Base-by-base conservation (phyloP, 2,797 vertebrate genomes). In the Hyperoplus lanceolatus region DNA sequence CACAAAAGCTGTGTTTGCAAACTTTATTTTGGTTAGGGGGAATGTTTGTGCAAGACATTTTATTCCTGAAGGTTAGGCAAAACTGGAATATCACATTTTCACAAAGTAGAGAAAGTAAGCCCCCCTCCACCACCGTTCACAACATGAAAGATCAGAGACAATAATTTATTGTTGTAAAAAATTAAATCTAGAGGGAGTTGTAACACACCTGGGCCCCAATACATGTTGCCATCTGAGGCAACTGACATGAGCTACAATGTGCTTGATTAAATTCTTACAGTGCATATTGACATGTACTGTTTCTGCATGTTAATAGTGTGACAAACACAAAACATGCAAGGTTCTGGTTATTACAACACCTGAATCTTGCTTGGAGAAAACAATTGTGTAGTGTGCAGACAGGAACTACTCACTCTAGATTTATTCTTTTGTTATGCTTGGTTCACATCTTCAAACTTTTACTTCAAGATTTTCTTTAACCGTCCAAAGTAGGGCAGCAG, bases 1-100 rank as follows among this genome's bases (percentile, higher is more conserved):
- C 54, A 5, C 5, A 6, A 29, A 58, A 41, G 6, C 6, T 87
- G 88, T 87, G 93, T 95, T 94, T 91, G 91, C 93, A 95, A 93
- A 94, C 92, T 96, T 96, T 95, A 96, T 95, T 96, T 95, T 95
- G 95, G 94, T 95, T 94, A 91, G 88, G 94, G 92, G 94, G 94
- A 95, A 95, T 95, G 94, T 95, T 95, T 95, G 95, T 96, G 95
- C 95, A 95, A 95, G 93, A 95, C 93, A 90, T 89, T 88, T 85
- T 87, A 88, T 94, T 94, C 94, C 93, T 94, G 91, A 94, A 96
- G 90, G 83, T 93, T 90, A 90, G 82, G 89, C 89, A 92, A 89
- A 94, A 93, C 89, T 93, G 93, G 92, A 94, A 93, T 92, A 94
- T 94, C 90, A 94, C 90, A 92, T 90, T 93, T 93, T 90, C 87